Conservation (phyloP, 1,140 invertebrate species). For the Sitobion miscanthi region DNA sequence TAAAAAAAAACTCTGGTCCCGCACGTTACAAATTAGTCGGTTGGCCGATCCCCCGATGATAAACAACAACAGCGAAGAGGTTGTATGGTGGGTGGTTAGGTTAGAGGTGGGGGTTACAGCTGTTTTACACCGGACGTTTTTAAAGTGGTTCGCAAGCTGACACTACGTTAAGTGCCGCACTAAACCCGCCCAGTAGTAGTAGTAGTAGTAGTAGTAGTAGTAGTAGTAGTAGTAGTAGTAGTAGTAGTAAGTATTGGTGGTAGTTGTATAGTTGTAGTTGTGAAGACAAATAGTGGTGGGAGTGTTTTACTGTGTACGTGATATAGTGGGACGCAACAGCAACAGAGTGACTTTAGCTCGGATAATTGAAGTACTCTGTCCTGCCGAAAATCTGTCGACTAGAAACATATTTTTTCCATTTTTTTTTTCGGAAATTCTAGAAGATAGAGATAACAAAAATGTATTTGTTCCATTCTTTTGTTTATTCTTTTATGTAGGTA, state of each 20-base stretch:
- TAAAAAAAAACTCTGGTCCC: neutral
- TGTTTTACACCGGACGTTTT: slow-evolving; percentile 41
- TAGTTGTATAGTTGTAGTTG: neutral
- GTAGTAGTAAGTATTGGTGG: neutral
- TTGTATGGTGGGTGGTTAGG: neutral
- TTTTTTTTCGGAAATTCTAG: neutral
- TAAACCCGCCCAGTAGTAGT: neutral
- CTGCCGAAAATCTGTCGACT: slow-evolving; percentile 8
- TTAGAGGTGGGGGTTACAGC: neutral
- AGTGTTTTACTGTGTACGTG: slow-evolving; percentile 37
- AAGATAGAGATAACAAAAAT: neutral
- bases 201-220: slow-evolving; percentile 13
- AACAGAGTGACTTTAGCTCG: slow-evolving; percentile 29
- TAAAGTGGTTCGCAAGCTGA: slow-evolving; percentile 54
- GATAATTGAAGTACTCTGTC: slow-evolving; percentile 33
- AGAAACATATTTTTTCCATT: neutral
- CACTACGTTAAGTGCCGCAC: slow-evolving; percentile 48
- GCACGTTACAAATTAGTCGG: slow-evolving; percentile 52
- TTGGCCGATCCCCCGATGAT: slow-evolving; percentile 36
- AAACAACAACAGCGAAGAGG: neutral
- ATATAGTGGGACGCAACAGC: neutral
- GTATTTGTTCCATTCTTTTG: neutral
- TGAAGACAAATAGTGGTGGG: slow-evolving; percentile 43
- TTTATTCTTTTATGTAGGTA: neutral
- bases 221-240: neutral